Percentiles rank a stretch among this genome's conserved stretches.
Evolutionary conservation across 2,888 invertebrate genomes (phyloP).

Genomic region (Zaprionus obscuricornis): DNA sequence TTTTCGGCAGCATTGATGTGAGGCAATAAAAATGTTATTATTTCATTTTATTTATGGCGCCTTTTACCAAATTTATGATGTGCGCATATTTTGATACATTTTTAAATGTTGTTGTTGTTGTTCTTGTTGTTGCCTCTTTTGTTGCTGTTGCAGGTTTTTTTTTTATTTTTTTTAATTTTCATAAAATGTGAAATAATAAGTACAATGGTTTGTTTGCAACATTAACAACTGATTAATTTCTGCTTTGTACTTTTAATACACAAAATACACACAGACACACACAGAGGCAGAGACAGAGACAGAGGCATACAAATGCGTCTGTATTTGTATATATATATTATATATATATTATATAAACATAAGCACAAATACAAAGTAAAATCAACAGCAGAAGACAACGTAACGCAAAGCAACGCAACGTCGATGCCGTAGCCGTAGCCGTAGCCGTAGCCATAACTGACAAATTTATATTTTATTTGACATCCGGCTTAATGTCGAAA

Average conservation of each 20-base stretch:
- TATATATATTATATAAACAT: too few species aligned
- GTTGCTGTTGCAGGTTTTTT: conserved; percentile 1
- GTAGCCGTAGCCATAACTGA: conserved; percentile 68
- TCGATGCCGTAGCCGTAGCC: conserved; percentile 3
- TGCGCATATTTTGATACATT: conserved; percentile 73
- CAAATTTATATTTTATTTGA: conserved; percentile 80
- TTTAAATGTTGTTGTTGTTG: too few species aligned
- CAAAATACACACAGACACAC: conserved; percentile 24
- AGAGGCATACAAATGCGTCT: conserved; percentile 3
- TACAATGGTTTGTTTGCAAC: conserved; percentile 36
- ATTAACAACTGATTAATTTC: conserved; percentile 67
- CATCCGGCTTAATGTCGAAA: conserved; percentile 66
- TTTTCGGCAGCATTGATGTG: conserved; percentile 46
- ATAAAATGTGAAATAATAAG: conserved; percentile 42
- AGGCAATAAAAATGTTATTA: conserved; percentile 79
- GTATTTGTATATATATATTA: too few species aligned
- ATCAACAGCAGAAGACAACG: conserved; percentile 15
- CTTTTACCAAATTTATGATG: conserved; percentile 78
- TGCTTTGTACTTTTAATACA: conserved; percentile 25
- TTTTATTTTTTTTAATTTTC: conserved; percentile 65
- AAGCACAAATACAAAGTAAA: conserved; percentile 6
- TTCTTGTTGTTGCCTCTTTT: too few species aligned
- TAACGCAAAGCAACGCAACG: too few species aligned
- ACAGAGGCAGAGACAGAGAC: background rate
- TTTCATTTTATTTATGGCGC: conserved; percentile 80